Conservation (phyloP, 1,140 invertebrate species). For the Drosophila athabasca region DNA sequence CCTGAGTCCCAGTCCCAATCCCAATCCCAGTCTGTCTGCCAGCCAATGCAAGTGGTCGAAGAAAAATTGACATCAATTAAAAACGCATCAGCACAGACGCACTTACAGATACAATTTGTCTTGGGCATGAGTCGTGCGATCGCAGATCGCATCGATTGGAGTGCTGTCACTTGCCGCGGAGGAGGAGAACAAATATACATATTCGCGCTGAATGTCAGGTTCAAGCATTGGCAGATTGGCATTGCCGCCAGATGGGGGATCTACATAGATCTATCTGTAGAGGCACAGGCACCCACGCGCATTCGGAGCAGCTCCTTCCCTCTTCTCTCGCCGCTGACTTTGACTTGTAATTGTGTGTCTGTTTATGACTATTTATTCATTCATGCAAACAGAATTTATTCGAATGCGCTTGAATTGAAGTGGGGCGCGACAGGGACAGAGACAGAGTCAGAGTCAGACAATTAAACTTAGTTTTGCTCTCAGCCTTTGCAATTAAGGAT, state of each 20-base stretch:
- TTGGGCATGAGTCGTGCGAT: slow-evolving; percentile 9
- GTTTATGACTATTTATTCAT: slow-evolving; percentile 24
- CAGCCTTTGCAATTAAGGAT: slow-evolving; percentile 53
- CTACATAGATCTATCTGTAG: slow-evolving; percentile 16
- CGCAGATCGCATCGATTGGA: slow-evolving; percentile 34
- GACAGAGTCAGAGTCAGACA: slow-evolving; percentile 35
- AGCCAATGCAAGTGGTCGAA: slow-evolving; percentile 42
- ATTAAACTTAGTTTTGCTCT: slow-evolving; percentile 56
- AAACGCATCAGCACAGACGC: slow-evolving; percentile 64
- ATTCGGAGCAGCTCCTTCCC: slow-evolving; percentile 48
- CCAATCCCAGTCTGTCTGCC: slow-evolving; percentile 12
- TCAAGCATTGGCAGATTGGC: slow-evolving; percentile 64
- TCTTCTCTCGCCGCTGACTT: slow-evolving; percentile 48
- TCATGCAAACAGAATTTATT: slow-evolving; percentile 41
- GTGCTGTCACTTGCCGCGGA: slow-evolving; percentile 50
- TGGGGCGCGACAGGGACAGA: slow-evolving; percentile 34
- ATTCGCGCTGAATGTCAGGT: slow-evolving; percentile 69
- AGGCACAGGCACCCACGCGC: slow-evolving; percentile 64
- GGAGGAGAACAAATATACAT: slow-evolving; percentile 42
- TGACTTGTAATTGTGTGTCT: slow-evolving; percentile 67
- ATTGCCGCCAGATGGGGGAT: slow-evolving; percentile 43
- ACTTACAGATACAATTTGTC: slow-evolving; percentile 13
- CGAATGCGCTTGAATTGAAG: slow-evolving; percentile 54
- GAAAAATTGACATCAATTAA: slow-evolving; percentile 73
- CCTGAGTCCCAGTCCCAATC: too few relatives aligned